These are phyloP conservation scores for Cryptoprocta ferox DNA, from an alignment of 2,797 vertebrate genomes.

Conservation along the genomic window DNA sequence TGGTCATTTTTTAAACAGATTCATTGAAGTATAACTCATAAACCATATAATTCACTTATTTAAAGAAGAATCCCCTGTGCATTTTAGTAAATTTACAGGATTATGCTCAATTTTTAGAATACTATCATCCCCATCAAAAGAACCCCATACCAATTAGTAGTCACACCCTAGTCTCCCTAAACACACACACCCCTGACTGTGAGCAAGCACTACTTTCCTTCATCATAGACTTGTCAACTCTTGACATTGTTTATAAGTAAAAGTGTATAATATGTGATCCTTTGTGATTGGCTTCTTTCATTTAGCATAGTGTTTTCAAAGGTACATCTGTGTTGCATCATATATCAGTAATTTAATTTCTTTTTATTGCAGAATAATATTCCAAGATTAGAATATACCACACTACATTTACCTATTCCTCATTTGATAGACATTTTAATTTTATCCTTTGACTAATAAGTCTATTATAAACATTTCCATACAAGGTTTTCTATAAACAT, in stretches of 20 bases:
- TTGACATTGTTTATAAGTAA: neutral
- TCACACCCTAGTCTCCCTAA: neutral
- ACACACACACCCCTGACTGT: neutral
- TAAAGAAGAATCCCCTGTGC: neutral
- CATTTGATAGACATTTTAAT: neutral
- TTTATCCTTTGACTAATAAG: neutral
- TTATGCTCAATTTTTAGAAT: neutral
- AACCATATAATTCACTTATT: neutral
- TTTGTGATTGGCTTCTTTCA: neutral
- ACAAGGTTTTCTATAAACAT: neutral
- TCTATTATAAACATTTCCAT: neutral
- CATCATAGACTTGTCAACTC: neutral
- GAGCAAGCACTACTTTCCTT: neutral
- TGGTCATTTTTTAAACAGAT: neutral
- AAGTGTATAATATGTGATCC: neutral
- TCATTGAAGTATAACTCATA: neutral
- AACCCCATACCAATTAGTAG: neutral
- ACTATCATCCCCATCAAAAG: neutral
- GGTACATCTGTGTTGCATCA: neutral
- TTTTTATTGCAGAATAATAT: neutral
- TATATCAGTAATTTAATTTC: neutral
- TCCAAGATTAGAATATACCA: neutral
- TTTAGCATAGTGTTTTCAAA: neutral
- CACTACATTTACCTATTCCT: neutral
- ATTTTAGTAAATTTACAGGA: neutral